Conservation (phyloP, 2,113 vertebrate species). For the Chinchilla lanigera region DNA sequence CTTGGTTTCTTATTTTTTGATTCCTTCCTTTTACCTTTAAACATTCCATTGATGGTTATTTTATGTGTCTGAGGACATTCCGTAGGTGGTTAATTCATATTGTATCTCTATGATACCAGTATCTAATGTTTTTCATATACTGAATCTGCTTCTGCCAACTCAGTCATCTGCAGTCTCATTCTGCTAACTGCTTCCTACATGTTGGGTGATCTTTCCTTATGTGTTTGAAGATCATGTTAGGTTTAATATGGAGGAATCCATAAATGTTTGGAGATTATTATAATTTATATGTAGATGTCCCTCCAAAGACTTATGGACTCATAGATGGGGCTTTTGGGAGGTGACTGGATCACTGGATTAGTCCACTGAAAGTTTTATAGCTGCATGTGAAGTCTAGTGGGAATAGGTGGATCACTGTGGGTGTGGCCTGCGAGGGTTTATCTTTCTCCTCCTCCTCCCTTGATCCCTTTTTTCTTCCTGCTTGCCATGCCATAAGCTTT, state of each 20-base stretch:
- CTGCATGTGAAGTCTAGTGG: neutral
- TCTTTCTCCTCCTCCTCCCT: neutral
- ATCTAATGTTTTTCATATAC: neutral
- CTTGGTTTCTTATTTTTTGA: slow-evolving; percentile 3
- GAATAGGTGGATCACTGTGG: neutral
- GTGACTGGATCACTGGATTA: neutral
- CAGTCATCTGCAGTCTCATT: neutral
- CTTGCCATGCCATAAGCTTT: neutral
- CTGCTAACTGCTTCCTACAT: neutral
- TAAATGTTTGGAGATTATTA: neutral
- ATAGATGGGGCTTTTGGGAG: neutral
- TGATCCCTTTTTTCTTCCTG: neutral
- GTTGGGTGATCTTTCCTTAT: slow-evolving; percentile 29
- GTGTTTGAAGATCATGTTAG: neutral
- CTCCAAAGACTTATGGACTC: neutral
- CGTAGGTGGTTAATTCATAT: slow-evolving; percentile 11
- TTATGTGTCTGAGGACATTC: slow-evolving; percentile 23
- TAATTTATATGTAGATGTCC: neutral
- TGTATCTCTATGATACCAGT: slow-evolving; percentile 18
- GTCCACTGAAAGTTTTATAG: neutral
- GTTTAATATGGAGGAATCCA: neutral
- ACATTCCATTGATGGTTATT: neutral
- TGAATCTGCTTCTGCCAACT: slow-evolving; percentile 28
- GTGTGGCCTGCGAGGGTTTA: neutral
- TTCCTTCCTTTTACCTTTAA: slow-evolving; percentile 51